Evolutionary conservation across 2,113 vertebrate genomes (phyloP).

Genomic region (Nannospalax galili): DNA sequence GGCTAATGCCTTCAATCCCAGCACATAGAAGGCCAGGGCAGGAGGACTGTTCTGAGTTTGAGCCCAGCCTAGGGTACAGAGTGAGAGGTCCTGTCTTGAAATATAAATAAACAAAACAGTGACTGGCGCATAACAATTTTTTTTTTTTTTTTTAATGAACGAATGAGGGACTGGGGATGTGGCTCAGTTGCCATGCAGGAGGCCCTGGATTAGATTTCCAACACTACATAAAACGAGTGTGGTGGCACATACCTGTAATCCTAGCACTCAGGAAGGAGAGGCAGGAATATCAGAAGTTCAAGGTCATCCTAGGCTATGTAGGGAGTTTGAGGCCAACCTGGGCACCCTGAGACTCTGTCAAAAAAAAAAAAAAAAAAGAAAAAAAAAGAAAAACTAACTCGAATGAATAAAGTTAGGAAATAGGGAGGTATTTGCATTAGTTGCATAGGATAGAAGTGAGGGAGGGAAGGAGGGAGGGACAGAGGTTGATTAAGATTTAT

Average conservation of each 20-base stretch:
- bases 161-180: background rate
- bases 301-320: background rate
- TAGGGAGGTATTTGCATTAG: background rate
- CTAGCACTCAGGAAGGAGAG: background rate
- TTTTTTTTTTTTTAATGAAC: background rate
- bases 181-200: background rate
- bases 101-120: background rate
- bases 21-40: too few species aligned
- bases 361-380: background rate
- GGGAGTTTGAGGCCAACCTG: too few species aligned
- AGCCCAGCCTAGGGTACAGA: constrained; percentile 9
- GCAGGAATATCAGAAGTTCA: background rate
- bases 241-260: background rate
- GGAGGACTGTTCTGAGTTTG: background rate
- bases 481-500: background rate
- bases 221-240: background rate
- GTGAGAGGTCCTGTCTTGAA: background rate
- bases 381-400: too few species aligned
- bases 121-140: background rate
- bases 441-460: background rate
- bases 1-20: background rate
- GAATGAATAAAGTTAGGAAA: background rate
- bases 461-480: background rate
- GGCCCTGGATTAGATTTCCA: background rate
- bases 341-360: background rate